Conservation (phyloP, 2,797 vertebrate genomes). For the Prionace glauca region DNA sequence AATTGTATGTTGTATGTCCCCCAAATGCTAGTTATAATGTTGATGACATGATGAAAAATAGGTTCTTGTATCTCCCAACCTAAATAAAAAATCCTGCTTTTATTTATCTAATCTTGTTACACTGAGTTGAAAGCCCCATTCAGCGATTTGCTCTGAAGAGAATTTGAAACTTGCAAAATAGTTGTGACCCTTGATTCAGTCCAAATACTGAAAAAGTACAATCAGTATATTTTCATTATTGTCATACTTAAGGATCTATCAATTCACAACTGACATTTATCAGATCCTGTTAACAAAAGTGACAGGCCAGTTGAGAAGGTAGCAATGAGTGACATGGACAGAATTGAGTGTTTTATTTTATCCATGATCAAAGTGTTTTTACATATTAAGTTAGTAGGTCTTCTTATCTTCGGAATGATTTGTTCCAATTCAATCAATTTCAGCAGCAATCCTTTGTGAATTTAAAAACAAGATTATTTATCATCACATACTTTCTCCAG, state of each 20-base stretch:
- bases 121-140: background rate
- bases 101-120: background rate
- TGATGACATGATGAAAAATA: background rate
- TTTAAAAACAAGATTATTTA: too few species aligned
- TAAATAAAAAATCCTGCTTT: background rate
- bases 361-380: too few species aligned
- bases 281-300: background rate
- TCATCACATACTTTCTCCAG: too few species aligned
- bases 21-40: background rate
- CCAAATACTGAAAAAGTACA: background rate
- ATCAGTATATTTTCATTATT: background rate
- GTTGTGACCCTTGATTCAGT: background rate
- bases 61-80: background rate
- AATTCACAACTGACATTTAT: background rate
- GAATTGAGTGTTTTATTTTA: too few species aligned
- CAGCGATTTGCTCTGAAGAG: background rate
- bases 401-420: too few species aligned
- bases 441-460: too few species aligned
- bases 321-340: background rate
- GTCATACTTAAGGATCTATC: background rate
- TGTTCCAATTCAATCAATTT: too few species aligned
- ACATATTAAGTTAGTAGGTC: too few species aligned
- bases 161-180: constrained; percentile 10
- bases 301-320: background rate
- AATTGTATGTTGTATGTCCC: background rate